Percentiles rank a stretch among this genome's conserved stretches.
Evolutionary conservation across 1,140 invertebrate species (phyloP).

Genomic region (Andrena cerasifolii): DNA sequence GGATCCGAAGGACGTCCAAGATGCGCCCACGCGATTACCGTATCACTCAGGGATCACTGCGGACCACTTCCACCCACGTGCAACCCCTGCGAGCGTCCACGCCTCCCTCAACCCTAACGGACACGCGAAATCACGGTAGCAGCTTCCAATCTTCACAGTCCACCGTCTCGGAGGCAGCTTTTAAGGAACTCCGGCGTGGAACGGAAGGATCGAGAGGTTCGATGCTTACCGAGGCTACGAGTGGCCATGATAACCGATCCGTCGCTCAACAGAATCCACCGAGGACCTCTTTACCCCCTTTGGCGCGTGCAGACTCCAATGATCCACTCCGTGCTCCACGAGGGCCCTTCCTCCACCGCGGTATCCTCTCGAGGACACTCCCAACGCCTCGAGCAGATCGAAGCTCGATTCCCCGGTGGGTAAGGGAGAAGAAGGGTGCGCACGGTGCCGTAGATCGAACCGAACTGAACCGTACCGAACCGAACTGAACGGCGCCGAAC

Average conservation of each 20-base stretch:
- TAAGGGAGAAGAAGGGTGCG: slow-evolving; percentile 7
- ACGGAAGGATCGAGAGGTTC: background rate
- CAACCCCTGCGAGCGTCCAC: background rate
- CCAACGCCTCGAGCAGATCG: background rate
- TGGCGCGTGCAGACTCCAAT: background rate
- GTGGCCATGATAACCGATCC: slow-evolving; percentile 64
- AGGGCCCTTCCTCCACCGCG: background rate
- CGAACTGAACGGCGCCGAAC: slow-evolving; percentile 62
- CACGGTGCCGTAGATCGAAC: slow-evolving; percentile 72
- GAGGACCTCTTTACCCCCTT: slow-evolving; percentile 7
- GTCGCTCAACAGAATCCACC: slow-evolving; percentile 7
- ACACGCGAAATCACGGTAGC: background rate
- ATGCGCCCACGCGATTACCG: too few relatives aligned
- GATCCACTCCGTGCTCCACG: too few relatives aligned
- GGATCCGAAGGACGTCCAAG: too few relatives aligned
- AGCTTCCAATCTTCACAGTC: too few relatives aligned
- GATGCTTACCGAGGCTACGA: slow-evolving; percentile 51
- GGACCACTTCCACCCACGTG: background rate
- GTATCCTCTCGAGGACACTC: slow-evolving; percentile 32
- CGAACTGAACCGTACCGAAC: slow-evolving; percentile 74
- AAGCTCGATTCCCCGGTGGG: background rate
- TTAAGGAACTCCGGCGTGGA: too few relatives aligned
- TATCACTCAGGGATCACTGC: too few relatives aligned
- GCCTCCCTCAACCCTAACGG: background rate
- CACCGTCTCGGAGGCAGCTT: too few relatives aligned